phyloP scores from a whole-genome alignment of 1,140 invertebrate species.

The Drosophila tropicalis region DNA sequence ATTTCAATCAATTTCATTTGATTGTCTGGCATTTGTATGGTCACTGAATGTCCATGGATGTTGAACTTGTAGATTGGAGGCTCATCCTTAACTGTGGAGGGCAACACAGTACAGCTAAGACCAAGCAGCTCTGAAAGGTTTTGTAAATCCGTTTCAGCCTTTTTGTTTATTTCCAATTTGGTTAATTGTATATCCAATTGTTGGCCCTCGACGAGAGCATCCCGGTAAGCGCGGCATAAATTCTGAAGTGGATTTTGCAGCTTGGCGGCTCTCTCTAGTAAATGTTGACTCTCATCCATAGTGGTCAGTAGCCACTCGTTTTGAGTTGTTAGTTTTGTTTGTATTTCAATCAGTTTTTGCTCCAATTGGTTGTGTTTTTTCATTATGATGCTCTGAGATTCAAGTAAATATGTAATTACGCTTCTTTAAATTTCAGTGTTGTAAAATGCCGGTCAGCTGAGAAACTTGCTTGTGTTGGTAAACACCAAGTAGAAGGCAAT shows the following conservation, averaged over 20 bases:
- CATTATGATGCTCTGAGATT: not conserved
- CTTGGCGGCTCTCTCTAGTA: not conserved
- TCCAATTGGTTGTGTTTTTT: not conserved
- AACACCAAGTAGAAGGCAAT: not conserved
- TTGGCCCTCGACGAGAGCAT: not conserved
- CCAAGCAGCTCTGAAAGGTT: not conserved
- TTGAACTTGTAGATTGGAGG: conserved; percentile 22
- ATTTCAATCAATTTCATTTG: conserved; percentile 18
- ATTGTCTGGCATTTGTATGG: not conserved
- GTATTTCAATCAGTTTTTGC: not conserved
- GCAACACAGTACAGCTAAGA: conserved; percentile 20
- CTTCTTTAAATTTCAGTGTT: too few species aligned
- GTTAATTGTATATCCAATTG: not conserved
- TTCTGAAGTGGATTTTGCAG: not conserved
- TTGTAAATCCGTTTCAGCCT: not conserved
- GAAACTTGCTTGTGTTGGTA: too few species aligned
- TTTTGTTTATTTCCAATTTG: not conserved
- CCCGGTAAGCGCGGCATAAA: not conserved
- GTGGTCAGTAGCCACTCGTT: not conserved
- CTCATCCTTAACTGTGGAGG: not conserved
- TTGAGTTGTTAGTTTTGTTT: not conserved
- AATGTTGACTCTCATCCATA: not conserved
- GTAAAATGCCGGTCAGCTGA: too few species aligned
- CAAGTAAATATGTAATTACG: too few species aligned
- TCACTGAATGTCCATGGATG: not conserved